These are phyloP conservation scores for Falco novaeseelandiae DNA, from an alignment of 2,797 vertebrate genomes.

Conservation along the genomic window DNA sequence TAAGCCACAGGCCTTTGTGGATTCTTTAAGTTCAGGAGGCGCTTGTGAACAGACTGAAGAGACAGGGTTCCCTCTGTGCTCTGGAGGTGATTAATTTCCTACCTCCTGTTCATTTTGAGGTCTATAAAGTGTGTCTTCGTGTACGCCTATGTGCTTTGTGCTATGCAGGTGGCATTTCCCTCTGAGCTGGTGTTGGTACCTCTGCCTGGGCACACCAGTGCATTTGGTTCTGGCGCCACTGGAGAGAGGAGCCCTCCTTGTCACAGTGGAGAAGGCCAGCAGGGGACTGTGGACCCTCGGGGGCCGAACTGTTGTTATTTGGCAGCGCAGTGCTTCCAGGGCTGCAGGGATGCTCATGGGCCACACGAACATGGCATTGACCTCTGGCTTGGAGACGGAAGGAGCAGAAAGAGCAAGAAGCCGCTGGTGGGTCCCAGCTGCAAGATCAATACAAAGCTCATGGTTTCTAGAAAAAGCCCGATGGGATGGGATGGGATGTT, in stretches of 20 bases:
- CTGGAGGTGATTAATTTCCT: background rate
- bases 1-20: background rate
- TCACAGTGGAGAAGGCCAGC: accelerated
- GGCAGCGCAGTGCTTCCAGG: background rate
- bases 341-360: background rate
- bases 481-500: background rate
- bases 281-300: background rate
- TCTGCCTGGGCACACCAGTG: background rate
- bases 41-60: background rate
- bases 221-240: background rate
- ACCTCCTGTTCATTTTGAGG: background rate
- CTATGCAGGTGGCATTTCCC: background rate
- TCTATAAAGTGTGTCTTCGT: background rate
- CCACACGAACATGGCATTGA: background rate
- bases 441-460: background rate
- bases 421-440: background rate
- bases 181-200: background rate
- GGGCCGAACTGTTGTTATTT: background rate
- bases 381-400: background rate
- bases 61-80: background rate
- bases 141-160: background rate
- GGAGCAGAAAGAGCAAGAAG: background rate
- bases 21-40: background rate
- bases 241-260: background rate
- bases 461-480: background rate